Evolutionary conservation across 2,888 invertebrate genomes (phyloP).

Genomic region (Andrena trimmerana): DNA sequence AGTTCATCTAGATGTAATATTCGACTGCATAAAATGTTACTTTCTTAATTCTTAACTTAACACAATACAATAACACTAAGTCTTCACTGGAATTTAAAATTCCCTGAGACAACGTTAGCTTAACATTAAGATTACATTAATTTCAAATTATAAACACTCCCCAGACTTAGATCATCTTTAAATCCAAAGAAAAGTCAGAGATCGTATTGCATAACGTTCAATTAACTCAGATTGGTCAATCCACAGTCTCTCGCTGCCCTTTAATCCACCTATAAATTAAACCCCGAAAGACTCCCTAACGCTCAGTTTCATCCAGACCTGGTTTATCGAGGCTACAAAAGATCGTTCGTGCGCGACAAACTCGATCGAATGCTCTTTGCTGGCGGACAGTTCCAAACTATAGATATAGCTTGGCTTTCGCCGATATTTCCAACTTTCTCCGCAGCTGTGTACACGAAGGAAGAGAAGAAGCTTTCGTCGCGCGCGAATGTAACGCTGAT

Average conservation of each 20-base stretch:
- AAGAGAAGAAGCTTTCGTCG: constrained; percentile 32
- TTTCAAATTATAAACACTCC: no score
- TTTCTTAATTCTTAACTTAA: no score
- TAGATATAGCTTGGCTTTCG: neutral
- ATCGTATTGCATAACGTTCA: neutral
- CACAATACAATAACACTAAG: no score
- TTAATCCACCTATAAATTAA: neutral
- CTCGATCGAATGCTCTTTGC: neutral
- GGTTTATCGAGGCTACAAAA: constrained; percentile 4
- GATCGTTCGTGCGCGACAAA: constrained; percentile 15
- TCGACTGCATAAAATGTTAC: no score
- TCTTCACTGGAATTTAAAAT: no score
- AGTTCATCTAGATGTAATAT: no score
- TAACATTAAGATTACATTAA: no score
- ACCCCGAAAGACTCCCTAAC: neutral
- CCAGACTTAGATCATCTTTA: no score
- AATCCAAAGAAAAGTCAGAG: neutral
- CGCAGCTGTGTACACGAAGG: constrained; percentile 22
- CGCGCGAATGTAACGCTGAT: constrained; percentile 51
- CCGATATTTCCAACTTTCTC: constrained; percentile 19
- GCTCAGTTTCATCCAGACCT: neutral
- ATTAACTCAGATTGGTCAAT: neutral
- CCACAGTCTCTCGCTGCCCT: neutral
- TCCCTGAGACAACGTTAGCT: no score
- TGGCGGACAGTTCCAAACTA: neutral